phyloP scores from a whole-genome alignment of 2,113 vertebrate genomes.

The Merops nubicus region DNA sequence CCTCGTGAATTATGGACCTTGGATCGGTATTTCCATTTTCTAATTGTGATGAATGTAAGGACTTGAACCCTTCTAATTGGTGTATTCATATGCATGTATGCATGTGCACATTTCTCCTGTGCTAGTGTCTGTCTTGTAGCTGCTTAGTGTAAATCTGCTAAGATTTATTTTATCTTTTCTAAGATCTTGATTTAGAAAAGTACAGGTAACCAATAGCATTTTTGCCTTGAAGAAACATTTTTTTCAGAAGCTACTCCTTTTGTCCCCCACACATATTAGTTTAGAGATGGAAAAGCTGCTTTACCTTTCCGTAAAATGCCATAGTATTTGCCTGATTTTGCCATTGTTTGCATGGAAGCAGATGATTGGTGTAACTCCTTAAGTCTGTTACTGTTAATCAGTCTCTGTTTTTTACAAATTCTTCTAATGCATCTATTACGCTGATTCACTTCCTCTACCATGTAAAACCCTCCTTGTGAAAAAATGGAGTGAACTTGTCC shows the following conservation, averaged over 20 bases:
- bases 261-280: not conserved
- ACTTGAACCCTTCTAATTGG: not conserved
- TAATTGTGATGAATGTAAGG: not conserved
- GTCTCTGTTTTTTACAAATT: not conserved
- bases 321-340: not conserved
- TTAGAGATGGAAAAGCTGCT: too few relatives aligned
- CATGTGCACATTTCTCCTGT: not conserved
- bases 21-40: not conserved
- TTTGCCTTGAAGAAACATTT: not conserved
- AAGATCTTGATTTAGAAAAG: not conserved
- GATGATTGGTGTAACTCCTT: not conserved
- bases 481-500: not conserved
- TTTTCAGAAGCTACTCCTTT: not conserved
- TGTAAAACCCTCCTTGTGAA: not conserved
- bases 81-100: not conserved
- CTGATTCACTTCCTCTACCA: not conserved
- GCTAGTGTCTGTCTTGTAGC: not conserved
- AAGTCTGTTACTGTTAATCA: not conserved
- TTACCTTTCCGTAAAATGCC: not conserved
- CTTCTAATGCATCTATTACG: not conserved
- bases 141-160: not conserved
- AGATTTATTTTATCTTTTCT: not conserved
- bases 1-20: not conserved
- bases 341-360: not conserved
- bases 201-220: not conserved